phyloP scores from a whole-genome alignment of 1,140 invertebrate species.

The Euwallacea fornicatus region DNA sequence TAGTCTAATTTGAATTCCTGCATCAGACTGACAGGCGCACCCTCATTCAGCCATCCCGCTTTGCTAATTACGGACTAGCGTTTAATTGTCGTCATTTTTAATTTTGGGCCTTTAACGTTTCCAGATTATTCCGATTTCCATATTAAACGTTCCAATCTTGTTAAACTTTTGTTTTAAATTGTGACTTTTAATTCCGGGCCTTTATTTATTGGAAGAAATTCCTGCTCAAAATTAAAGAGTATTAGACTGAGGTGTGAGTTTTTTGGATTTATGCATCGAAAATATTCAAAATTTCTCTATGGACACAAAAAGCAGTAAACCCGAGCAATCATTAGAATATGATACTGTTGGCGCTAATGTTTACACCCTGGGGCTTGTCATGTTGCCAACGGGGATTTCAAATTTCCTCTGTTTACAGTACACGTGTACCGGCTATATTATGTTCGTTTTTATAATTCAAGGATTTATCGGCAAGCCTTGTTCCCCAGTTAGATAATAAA shows the following conservation, averaged over 20 bases:
- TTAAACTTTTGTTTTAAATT: no score
- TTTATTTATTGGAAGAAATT: no score
- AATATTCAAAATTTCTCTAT: neutral
- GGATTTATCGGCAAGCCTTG: neutral
- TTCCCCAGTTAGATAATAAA: neutral
- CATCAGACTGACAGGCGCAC: slow-evolving; percentile 13
- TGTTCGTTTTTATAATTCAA: slow-evolving; percentile 4
- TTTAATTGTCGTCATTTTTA: slow-evolving; percentile 23
- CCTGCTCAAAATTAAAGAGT: no score
- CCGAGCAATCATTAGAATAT: slow-evolving; percentile 6
- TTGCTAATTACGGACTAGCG: slow-evolving; percentile 9
- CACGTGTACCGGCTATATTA: neutral
- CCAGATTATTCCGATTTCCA: neutral
- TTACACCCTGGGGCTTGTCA: neutral
- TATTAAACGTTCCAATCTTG: no score
- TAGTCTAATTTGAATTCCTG: slow-evolving; percentile 23
- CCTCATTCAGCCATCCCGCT: slow-evolving; percentile 13
- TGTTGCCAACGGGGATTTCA: neutral
- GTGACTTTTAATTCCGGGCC: no score
- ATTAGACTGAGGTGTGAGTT: no score
- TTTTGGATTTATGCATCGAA: no score
- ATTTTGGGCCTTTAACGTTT: slow-evolving; percentile 17
- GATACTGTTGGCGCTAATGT: neutral
- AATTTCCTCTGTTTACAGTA: neutral
- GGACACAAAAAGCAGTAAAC: neutral